These are phyloP conservation scores for Sorex fumeus DNA, from an alignment of 2,113 vertebrate species.

Conservation along the genomic window DNA sequence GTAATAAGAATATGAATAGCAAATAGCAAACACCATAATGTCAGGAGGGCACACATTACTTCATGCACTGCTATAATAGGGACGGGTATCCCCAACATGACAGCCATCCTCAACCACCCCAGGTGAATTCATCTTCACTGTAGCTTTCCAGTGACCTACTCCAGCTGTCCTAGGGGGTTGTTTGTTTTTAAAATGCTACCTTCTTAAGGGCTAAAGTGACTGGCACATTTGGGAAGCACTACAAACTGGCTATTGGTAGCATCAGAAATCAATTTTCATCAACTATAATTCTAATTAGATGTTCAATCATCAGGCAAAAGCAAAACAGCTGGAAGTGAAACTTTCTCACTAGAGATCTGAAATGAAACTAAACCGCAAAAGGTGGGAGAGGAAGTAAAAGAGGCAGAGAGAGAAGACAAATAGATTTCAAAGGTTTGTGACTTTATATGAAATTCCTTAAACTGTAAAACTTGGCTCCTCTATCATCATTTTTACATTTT, in stretches of 20 bases:
- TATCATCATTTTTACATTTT: background rate
- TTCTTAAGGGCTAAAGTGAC: slow-evolving; percentile 18
- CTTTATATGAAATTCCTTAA: slow-evolving; percentile 33
- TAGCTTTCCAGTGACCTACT: background rate
- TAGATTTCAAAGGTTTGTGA: background rate
- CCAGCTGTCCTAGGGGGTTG: background rate
- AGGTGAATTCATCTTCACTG: background rate
- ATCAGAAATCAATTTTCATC: slow-evolving; percentile 46
- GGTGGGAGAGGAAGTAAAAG: background rate
- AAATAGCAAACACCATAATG: no score
- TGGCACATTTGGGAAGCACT: slow-evolving; percentile 8
- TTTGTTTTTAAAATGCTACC: slow-evolving; percentile 30
- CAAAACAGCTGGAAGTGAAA: slow-evolving; percentile 68
- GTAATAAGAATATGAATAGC: background rate
- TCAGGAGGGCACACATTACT: no score
- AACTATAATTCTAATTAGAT: slow-evolving; percentile 32
- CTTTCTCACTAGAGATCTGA: background rate
- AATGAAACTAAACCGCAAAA: slow-evolving; percentile 65
- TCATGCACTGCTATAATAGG: background rate
- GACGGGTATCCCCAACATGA: background rate
- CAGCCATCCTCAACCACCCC: background rate
- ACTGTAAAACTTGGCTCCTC: background rate
- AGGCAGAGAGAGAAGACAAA: background rate
- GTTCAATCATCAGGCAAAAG: slow-evolving; percentile 16
- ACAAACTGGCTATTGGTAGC: background rate